Percentiles rank a stretch among this genome's conserved stretches.
Conservation (phyloP, 35 echinoderm and acorn worm genomes). For the Apostichopus californicus region DNA sequence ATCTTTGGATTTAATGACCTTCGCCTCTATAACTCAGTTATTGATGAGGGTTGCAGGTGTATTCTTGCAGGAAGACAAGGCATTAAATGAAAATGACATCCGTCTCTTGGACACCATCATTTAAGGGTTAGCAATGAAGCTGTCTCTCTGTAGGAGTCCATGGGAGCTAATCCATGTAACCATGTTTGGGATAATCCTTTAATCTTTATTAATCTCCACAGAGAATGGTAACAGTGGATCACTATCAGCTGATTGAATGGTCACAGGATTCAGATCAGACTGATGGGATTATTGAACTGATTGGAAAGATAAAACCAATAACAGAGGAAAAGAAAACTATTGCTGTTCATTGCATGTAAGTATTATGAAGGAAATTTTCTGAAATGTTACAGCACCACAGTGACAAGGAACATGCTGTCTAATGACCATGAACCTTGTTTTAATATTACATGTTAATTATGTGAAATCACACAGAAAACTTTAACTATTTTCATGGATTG, state of each 20-base stretch:
- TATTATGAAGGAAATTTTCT: neutral
- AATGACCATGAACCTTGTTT: no score
- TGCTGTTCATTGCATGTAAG: slow-evolving; percentile 6
- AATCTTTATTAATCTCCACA: neutral
- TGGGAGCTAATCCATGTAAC: neutral
- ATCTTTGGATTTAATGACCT: no score
- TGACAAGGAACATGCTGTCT: no score
- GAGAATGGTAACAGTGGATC: neutral
- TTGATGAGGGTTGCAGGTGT: no score
- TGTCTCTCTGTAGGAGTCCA: neutral
- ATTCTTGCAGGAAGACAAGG: no score
- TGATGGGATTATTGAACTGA: neutral
- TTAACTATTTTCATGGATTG: no score
- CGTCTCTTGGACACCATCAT: neutral
- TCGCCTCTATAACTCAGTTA: no score
- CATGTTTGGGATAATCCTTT: neutral
- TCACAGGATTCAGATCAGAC: neutral
- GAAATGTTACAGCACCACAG: no score
- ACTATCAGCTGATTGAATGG: neutral
- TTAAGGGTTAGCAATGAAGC: neutral
- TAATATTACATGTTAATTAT: no score
- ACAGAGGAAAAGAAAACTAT: neutral
- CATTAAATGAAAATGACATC: no score
- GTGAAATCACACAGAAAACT: no score
- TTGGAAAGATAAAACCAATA: neutral